Base-by-base conservation (phyloP, 2,113 vertebrate species). In the Amia ocellicauda region DNA sequence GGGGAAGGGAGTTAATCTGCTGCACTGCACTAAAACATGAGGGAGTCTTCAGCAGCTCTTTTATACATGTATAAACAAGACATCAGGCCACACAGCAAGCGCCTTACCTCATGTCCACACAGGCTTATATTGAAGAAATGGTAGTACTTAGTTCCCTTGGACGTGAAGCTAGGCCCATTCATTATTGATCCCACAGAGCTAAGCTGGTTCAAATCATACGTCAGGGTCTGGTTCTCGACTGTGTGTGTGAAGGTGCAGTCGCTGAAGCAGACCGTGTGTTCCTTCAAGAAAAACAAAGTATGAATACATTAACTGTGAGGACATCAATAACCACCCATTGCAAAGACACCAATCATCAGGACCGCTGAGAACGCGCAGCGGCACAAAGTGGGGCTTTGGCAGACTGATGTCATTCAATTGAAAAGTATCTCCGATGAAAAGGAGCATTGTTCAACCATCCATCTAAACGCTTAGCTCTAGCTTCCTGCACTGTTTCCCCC, bases 91-190 rank as follows among this genome's bases (percentile, higher is more conserved):
- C 5, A 36, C 1, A 36, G 31, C n/a, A n/a, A 36, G 31, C 5
- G 31, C 31, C 31, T 36, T 76, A 99, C 97, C 91, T 92, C 88
- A 65, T 88, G 90, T 54, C 95, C 96, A 82, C 96, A 99, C 28
- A 99, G 81, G 77, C 94, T 97, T 83, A 99, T 93, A 62, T 99
- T 99, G 78, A 97, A 98, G 73, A 93, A 89, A 70, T 98, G 95
- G 74, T 93, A 98, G 80, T 98, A 99, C 64, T 97, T 96, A 41
- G 95, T 98, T 66, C 97, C 97, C 77, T 94, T 94, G 51, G 95
- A 94, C 3, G 96, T 99, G 66, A 99, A 99, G 77, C 94, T 98
- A 0, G 97, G 97, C 7, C 95, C 95, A 0, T 93, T 98, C 90
- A 94, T 94, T 67, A 97, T 74, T 0, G 92, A 93, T 7, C 92